A percentile compares a stretch with the other conserved stretches of the same genome.
These are phyloP conservation scores for Aspiorhynchus laticeps DNA, from an alignment of 2,113 vertebrate species.

Conservation along the genomic window DNA sequence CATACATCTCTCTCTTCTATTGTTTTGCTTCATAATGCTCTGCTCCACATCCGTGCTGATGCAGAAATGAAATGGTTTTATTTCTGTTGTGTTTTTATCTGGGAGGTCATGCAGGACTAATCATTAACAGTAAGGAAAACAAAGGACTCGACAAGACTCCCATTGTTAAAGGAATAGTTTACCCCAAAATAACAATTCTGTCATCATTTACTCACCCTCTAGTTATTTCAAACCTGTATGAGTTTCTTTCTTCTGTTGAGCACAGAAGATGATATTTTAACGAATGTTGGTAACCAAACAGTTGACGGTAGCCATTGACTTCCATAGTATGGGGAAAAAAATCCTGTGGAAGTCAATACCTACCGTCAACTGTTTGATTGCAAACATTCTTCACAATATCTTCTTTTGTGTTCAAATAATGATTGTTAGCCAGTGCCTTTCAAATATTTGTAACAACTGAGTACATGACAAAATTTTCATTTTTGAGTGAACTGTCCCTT, in stretches of 20 bases:
- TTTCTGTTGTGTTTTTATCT: neutral
- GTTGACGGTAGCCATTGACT: neutral
- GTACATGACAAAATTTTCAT: too few relatives aligned
- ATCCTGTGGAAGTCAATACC: neutral
- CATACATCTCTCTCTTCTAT: neutral
- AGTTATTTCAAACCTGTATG: neutral
- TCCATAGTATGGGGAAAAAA: neutral
- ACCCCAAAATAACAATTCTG: neutral
- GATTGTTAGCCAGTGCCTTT: neutral
- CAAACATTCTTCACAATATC: neutral
- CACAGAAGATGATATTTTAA: neutral
- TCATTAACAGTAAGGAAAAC: slow-evolving; percentile 3
- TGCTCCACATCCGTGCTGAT: neutral
- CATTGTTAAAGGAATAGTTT: neutral
- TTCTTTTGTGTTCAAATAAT: too few relatives aligned
- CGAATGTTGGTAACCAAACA: neutral
- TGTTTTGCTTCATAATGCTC: neutral
- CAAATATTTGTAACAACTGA: neutral
- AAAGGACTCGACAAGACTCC: neutral
- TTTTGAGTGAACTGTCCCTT: neutral
- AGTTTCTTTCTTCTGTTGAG: neutral
- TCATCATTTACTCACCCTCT: neutral
- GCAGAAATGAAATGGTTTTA: neutral
- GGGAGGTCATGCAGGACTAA: slow-evolving; percentile 13
- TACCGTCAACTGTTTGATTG: neutral